Conservation (phyloP, 1,140 invertebrate genomes). For the Phymorhynchus buccinoides region DNA sequence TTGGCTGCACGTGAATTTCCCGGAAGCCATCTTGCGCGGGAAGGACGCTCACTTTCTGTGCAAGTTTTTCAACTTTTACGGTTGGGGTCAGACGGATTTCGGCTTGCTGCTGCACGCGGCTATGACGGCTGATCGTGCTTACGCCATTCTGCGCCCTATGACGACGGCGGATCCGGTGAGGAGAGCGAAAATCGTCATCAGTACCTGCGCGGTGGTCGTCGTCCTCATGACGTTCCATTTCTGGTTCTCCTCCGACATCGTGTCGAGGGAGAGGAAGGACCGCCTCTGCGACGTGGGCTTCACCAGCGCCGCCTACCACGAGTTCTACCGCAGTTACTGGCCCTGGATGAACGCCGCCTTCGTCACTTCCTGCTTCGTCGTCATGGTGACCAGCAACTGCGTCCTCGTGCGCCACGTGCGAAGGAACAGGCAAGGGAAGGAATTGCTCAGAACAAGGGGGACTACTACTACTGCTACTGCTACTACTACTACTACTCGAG, state of each 20-base stretch:
- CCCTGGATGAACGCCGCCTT: slow-evolving; percentile 57
- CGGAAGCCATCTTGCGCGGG: slow-evolving; percentile 48
- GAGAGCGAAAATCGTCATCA: slow-evolving; percentile 53
- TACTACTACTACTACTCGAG: slow-evolving; percentile 33
- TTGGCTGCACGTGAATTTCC: slow-evolving; percentile 62
- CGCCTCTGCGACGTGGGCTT: slow-evolving; percentile 58
- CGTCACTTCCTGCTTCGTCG: slow-evolving; percentile 52
- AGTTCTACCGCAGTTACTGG: slow-evolving; percentile 54
- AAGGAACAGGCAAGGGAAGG: slow-evolving; percentile 46
- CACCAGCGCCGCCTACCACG: slow-evolving; percentile 42
- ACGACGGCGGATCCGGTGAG: slow-evolving; percentile 47
- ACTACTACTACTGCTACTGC: background rate
- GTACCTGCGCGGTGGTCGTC: slow-evolving; percentile 41
- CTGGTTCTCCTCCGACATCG: slow-evolving; percentile 59
- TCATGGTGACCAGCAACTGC: slow-evolving; percentile 56
- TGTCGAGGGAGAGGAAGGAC: slow-evolving; percentile 50
- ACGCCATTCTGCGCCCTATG: slow-evolving; percentile 59
- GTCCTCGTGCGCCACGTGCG: slow-evolving; percentile 53
- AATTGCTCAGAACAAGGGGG: slow-evolving; percentile 27
- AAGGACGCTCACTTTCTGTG: slow-evolving; percentile 54
- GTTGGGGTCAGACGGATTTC: slow-evolving; percentile 60
- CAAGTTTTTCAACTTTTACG: slow-evolving; percentile 66
- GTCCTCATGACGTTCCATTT: slow-evolving; percentile 62
- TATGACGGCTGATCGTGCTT: slow-evolving; percentile 61
- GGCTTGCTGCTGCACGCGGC: slow-evolving; percentile 58